Base-by-base conservation (phyloP, 2,888 invertebrate species). In the Coenonympha arcania region DNA sequence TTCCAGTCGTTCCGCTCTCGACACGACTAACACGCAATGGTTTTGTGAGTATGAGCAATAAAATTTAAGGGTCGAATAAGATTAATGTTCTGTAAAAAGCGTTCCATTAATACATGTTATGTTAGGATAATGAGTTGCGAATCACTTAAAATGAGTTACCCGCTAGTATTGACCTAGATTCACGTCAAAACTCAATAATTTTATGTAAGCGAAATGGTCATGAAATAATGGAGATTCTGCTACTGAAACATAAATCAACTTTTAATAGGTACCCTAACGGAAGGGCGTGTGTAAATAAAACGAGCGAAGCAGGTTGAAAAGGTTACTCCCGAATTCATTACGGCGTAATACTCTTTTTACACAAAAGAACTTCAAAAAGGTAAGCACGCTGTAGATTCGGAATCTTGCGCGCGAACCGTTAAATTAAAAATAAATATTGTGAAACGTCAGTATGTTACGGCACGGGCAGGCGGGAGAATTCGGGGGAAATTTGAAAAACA, bases 381-480 rank as follows among this genome's bases (percentile, higher is more conserved):
- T 78, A 74, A 73, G 66, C 72, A 64, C 68, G 62, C 65, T 60
- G 68, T 71, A 60, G 75, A 85, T 79, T 79, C 77, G 73, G 73
- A 83, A 80, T 76, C 78, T 74, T 73, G 73, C 71, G 78, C 74
- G 76, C 68, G 74, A 75, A 72, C 80, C 77, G 79, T 75, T 78
- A 85, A 86, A 86, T 86, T 82, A 84, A 86, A 86, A 84, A 84
- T 85, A 86, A 86, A 86, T 86, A 86, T 85, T 83, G 76, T 77
- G 75, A 80, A 76, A 82, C 82, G 86, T 83, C 85, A 86, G 81
- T 77, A 84, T 86, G 86, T 85, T 86, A 86, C 79, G 73, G 69
- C n/a, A 62, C 58, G 70, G 6, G 68, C 59, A n/a, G 61, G 66
- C 64, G 68, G 69, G 66, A 74, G 77, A 73, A 71, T 72, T 68